Evolutionary conservation across 2,113 vertebrate genomes (phyloP), one percentile per base, ranked within the genome.

Genomic region (Chloropsis cyanopogon): DNA sequence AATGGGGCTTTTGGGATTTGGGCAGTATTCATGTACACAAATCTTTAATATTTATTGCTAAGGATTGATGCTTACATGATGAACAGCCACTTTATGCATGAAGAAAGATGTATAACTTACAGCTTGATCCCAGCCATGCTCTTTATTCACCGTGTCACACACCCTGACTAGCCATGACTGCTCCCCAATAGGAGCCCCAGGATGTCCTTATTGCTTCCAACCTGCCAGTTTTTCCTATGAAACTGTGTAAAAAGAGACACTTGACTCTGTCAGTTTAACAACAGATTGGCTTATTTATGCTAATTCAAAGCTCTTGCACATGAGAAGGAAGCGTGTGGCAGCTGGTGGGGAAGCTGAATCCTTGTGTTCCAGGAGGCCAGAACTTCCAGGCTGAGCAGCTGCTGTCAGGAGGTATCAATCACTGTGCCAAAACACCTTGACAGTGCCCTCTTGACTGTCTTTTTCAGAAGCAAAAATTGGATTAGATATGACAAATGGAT

Each of bases 331-430:
- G 15, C 1, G 1, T 14, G 12, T 73, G 28, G 69, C 70, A 80
- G 75, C 75, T 76, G 59, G n/a, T 54, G 56, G 29, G 72, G 54
- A 68, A 81, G 71, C 31, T 49, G 77, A 59, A 76, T 86, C 60
- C 71, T 88, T 89, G 60, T 11, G 26, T 42, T 92, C 26, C 5
- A 90, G 73, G 65, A 95, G 41, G 33, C 23, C 49, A 53, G 19
- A 35, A 79, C 68, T 93, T 96, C 82, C 60, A 86, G 63, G 52
- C 66, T 88, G 92, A 96, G 71, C 78, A 90, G 80, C 78, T 91
- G 56, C 71, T 90, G 57, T 75, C 71, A 93, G 57, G 60, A 39
- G 57, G 2, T 12, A 69, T 90, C 75, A 77, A 46, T 93, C 52
- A 35, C 6, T 63, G 59, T 81, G 53, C 52, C 68, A 63, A 90